Base-by-base conservation (phyloP, 2,888 invertebrate genomes). In the Serripes groenlandicus region DNA sequence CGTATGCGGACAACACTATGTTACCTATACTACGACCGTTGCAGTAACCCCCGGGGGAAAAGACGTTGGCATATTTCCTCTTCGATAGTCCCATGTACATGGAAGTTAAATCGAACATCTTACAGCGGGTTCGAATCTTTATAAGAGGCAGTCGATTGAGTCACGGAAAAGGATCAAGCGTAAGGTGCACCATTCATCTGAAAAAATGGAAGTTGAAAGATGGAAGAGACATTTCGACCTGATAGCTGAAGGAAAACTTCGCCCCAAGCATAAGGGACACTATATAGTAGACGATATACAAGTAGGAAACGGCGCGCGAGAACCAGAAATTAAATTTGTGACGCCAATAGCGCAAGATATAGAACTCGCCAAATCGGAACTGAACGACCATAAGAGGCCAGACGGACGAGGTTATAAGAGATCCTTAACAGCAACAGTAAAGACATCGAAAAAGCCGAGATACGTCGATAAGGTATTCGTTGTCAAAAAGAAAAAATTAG, bases 361-460 rank as follows among this genome's bases (percentile, higher is more conserved):
- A 18, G 75, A 75, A 35, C 11, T 75, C 15, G 75, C 75, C 32
- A 75, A 75, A 23, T 75, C 75, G 28, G 75, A 75, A 56, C 18
- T 74, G 3, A 64, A 64, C 21, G 58, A 26, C 37, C 2, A 52
- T 35, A 68, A 64, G 56, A 30, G 60, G 2, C 26, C n/a, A n/a
- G n/a, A n/a, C n/a, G n/a, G n/a, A n/a, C n/a, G n/a, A n/a, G n/a
- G n/a, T n/a, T n/a, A 62, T 62, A 62, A 62, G 64, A 62, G 64
- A n/a, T 11, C 26, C 11, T 58, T 26, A 5, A 54, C 37, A 7
- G 62, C 30, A 21, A 56, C 32, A 56, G 75, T 7, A 42, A 70
- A 75, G 64, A 70, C 71, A 62, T 35, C 42, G 0, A 49, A 49
- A 18, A 49, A 49, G 18, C 49, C 9, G 49, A 49, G 18, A 49